Base-by-base conservation (phyloP, 2,888 invertebrate genomes). In the Disparrhopalites patrizii region DNA sequence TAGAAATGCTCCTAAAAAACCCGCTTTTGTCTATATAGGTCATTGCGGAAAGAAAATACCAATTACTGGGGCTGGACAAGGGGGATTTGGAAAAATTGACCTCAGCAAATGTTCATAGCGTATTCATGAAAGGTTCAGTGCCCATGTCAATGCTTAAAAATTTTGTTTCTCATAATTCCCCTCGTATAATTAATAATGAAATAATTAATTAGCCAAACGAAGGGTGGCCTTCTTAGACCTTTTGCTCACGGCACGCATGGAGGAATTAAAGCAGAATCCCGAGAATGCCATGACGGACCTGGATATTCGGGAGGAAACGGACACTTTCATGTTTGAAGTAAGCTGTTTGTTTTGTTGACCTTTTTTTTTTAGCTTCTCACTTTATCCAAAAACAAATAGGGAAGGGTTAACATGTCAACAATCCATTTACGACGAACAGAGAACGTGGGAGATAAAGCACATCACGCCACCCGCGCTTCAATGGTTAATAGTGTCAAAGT, bases 291-390 rank as follows among this genome's bases (percentile, higher is more conserved):
- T 91, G 69, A 87, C 84, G 51, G 90, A 91, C 70, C 84, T 86
- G 71, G 90, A 91, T 80, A 90, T 91, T 70, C 90, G 89, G 78
- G 90, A 91, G 78, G 89, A 91, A 82, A 73, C 74, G 13, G 76
- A 76, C 54, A 76, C 76, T 0, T 91, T 91, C 65, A 91, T 91
- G 91, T 78, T 78, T 62, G 88, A 94, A 85, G 90, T 85, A 23
- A 51, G n/a, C n/a, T n/a, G n/a, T n/a, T n/a, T n/a, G n/a, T n/a
- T n/a, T n/a, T n/a, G n/a, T n/a, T n/a, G n/a, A n/a, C n/a, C n/a
- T n/a, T n/a, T n/a, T n/a, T n/a, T n/a, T n/a, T n/a, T n/a, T n/a
- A n/a, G n/a, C n/a, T n/a, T n/a, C n/a, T n/a, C n/a, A n/a, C n/a
- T n/a, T n/a, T n/a, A n/a, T n/a, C n/a, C n/a, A n/a, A n/a, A n/a